Evolutionary conservation across 2,888 invertebrate species (phyloP), one percentile per base, ranked within the genome.

Genomic region (Scaptomyza caliginosa): DNA sequence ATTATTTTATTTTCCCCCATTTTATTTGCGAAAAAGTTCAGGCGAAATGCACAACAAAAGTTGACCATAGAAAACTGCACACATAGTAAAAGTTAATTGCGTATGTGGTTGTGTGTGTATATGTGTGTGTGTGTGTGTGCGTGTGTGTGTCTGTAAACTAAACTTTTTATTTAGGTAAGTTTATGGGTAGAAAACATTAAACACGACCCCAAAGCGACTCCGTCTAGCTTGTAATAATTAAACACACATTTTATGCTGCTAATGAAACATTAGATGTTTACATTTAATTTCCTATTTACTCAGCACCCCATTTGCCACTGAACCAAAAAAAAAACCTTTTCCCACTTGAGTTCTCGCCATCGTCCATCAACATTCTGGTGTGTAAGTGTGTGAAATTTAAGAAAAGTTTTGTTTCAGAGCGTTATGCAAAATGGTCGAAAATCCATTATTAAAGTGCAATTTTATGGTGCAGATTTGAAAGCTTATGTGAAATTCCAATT

Each of bases 251-350:
- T 83, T 84, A 86, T 77, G 75, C 70, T 83, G 56, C 83, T 83
- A 87, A 83, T 87, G 87, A 85, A 87, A 83, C 83, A 87, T 87
- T 85, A 85, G 83, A 79, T 87, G 88, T 85, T 83, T 86, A 76
- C 85, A 86, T 84, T 86, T 82, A 82, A 84, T 82, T 83, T 82
- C 79, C 68, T 70, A 75, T 86, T 81, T 70, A 80, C 84, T 86
- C 80, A 72, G 68, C 68, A 86, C 50, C 65, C 19, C 5, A 30
- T 46, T 45, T 30, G n/a, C 45, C 36, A 13, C n/a, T 11, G 2
- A 11, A 30, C n/a, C n/a, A 30, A 1, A 13, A 5, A 32, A 32
- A 32, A 5, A 26, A 26, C 26, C 6, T n/a, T 32, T 32, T 13
- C 13, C 30, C 30, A 2, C 13, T 8, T 2, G 11, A 39, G n/a